Evolutionary conservation across 1,140 invertebrate genomes (phyloP), one percentile per base, ranked within the genome.

Genomic region (Diuraphis noxia): DNA sequence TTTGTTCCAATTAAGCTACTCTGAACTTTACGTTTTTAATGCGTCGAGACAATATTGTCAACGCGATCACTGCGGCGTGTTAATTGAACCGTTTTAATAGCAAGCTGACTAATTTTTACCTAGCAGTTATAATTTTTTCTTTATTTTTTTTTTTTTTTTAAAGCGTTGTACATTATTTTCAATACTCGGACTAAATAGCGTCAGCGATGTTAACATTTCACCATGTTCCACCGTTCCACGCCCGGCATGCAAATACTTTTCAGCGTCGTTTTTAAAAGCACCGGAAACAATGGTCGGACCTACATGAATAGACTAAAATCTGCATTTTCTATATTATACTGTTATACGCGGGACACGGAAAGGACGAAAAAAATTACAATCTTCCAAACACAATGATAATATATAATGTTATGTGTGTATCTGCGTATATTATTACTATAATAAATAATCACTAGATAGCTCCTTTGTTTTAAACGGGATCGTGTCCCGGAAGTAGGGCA

Each of bases 401-500:
- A 82, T 34, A 46, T 89, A 82, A 91, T 81, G 34, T 91, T 91
- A 91, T 52, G 89, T 52, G 43, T 34, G 49, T 56, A 13, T 36
- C 56, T 72, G 30, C 56, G 56, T 25, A 49, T 38, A 52, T 82
- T 91, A 81, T 91, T 82, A 52, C 63, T 91, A 46, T 49, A 52
- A 91, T 91, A 82, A 91, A 91, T 91, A 91, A 82, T 38, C 89
- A 19, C 89, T 23, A 72, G n/a, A 72, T 72, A 91, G 46, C 72
- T 91, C 89, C 89, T 91, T 91, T 91, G 89, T 91, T 81, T 38
- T 34, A 30, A 49, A 79, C 72, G 89, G 89, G 88, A 91, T 91
- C 89, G 89, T 91, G 89, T 91, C 43, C 89, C 89, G 89, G 89
- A 91, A 91, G 89, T 91, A 82, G 89, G 89, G 77, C 89, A 91